Evolutionary conservation across 1,140 invertebrate species (phyloP).

Genomic region (Drosophila trapezifrons): DNA sequence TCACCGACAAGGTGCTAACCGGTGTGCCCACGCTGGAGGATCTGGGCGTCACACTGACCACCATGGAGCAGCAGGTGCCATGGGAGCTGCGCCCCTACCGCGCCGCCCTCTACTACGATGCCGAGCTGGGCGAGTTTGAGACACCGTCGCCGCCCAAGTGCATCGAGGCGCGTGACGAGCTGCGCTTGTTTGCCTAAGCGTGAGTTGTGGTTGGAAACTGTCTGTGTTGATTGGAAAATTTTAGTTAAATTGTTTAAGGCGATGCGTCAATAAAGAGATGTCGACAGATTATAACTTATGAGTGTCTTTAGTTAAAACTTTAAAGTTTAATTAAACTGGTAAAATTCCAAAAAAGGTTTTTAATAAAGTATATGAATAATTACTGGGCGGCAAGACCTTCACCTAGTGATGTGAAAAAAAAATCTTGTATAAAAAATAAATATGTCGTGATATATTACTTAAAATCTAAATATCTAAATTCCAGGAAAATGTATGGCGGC

Average conservation of each 20-base stretch:
- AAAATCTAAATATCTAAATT: too few relatives aligned
- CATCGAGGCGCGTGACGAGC: constrained; percentile 67
- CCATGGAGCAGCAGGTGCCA: constrained; percentile 90
- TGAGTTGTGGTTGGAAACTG: constrained; percentile 2
- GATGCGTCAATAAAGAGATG: constrained; percentile 56
- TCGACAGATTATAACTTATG: constrained; percentile 34
- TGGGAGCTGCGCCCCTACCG: constrained; percentile 90
- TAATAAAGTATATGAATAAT: too few relatives aligned
- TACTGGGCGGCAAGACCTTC: too few relatives aligned
- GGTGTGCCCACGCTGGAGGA: constrained; percentile 93
- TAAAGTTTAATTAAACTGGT: too few relatives aligned
- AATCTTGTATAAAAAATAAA: too few relatives aligned
- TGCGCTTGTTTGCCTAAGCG: constrained; percentile 66
- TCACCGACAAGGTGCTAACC: constrained; percentile 88
- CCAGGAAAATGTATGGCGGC: too few relatives aligned
- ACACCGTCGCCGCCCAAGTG: constrained; percentile 86
- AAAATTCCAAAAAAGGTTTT: too few relatives aligned
- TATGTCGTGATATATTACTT: too few relatives aligned
- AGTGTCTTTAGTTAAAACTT: not conserved
- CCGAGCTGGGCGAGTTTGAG: constrained; percentile 90
- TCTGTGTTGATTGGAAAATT: constrained; percentile 61
- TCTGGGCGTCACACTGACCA: constrained; percentile 91
- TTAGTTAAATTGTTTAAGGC: constrained; percentile 56
- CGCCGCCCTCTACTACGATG: constrained; percentile 89
- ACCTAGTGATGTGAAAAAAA: too few relatives aligned